Conservation (phyloP, 2,113 vertebrate genomes). For the Peucedramus taeniatus region DNA sequence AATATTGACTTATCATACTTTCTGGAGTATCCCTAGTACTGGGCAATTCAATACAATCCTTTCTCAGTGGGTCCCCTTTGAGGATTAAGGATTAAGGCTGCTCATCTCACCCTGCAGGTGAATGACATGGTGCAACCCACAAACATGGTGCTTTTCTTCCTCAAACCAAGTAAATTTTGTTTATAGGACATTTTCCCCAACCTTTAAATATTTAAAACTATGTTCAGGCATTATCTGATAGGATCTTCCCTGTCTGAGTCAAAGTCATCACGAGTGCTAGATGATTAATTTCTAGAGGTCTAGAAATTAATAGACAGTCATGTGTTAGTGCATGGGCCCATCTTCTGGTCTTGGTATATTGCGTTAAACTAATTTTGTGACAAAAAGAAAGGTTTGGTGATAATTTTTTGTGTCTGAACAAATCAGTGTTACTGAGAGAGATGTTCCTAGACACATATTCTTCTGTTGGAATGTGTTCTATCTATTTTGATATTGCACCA, state of each 20-base stretch:
- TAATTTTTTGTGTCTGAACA: not conserved
- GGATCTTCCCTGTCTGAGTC: not conserved
- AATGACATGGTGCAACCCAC: not conserved
- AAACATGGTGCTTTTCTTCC: not conserved
- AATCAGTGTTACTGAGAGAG: not conserved
- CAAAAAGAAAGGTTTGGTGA: not conserved
- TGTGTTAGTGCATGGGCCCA: rapidly evolving
- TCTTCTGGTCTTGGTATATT: not conserved
- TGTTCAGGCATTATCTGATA: not conserved
- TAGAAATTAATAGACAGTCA: not conserved
- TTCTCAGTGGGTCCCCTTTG: not conserved
- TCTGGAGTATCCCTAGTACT: not conserved
- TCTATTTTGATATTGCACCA: not conserved
- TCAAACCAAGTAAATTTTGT: not conserved
- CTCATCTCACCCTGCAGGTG: not conserved
- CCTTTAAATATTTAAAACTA: not conserved
- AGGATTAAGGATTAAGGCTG: not conserved
- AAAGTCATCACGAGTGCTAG: not conserved
- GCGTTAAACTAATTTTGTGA: not conserved
- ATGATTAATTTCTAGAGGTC: no score
- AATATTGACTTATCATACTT: not conserved
- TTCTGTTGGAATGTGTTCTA: not conserved
- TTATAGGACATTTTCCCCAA: not conserved
- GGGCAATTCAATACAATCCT: not conserved
- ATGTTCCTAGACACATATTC: not conserved